Base-by-base conservation (phyloP, 2,113 vertebrate genomes). In the Prinia subflava region DNA sequence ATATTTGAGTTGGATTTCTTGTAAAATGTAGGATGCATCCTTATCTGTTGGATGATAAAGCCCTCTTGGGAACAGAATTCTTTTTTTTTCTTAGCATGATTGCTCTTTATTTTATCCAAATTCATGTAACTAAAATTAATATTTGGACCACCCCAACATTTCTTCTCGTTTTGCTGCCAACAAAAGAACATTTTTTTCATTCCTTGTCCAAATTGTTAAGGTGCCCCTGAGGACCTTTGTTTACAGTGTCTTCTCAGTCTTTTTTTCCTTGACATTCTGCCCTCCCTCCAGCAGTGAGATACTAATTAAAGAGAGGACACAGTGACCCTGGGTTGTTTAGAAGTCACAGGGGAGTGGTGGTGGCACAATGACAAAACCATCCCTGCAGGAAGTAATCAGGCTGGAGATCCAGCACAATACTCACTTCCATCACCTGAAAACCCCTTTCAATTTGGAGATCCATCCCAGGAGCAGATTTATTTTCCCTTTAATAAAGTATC, bases 221-320 rank as follows among this genome's bases (percentile, higher is more conserved):
- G 97, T 96, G 92, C 94, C 93, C 96, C 94, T 71, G 87, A 97
- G 97, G 97, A 96, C 79, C 79, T 97, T 97, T 98, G 96, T 98
- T 98, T 97, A 93, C 96, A 86, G 92, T 97, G 96, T 89, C 96
- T 94, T 97, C 62, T 49, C 89, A 96, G 98, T 97, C 97, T 95
- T 97, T 96, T 94, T 90, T 96, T 79, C 91, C 92, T 94, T 96
- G 96, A 96, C 95, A 95, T 95, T 95, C 86, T 93, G 68, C 81
- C 95, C 90, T 97, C 96, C 96, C 92, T 97, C 95, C 92, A 97
- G 94, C 96, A 96, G 95, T 96, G 95, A 97, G 95, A 97, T 97
- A 96, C 97, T 97, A 98, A 98, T 98, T 97, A 98, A 97, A 98
- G 97, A 96, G 96, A 96, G 95, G 96, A 97, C 96, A 89, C 75